Conservation (phyloP, 2,888 invertebrate genomes). For the Pegoplata infirma region DNA sequence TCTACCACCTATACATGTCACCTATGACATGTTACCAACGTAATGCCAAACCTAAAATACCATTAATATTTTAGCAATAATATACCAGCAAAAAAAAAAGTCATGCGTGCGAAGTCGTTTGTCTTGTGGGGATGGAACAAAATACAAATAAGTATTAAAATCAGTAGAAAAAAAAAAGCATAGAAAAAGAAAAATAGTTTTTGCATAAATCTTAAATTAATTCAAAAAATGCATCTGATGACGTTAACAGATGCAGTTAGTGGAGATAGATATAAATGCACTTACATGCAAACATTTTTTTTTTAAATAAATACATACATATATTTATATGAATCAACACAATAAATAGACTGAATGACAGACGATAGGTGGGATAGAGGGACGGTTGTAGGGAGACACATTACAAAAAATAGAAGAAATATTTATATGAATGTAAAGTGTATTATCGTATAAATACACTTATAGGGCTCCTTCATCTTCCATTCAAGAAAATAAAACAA, state of each 20-base stretch:
- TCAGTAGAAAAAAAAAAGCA: neutral
- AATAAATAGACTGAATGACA: constrained; percentile 34
- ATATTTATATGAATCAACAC: constrained; percentile 43
- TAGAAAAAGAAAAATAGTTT: constrained; percentile 23
- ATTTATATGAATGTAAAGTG: constrained; percentile 41
- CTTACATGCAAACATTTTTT: no score
- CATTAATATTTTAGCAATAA: no score
- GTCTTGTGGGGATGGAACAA: constrained; percentile 29
- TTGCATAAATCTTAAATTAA: constrained; percentile 75
- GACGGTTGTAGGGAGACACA: neutral
- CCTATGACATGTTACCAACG: no score
- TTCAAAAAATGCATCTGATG: constrained; percentile 73
- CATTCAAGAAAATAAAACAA: constrained; percentile 62
- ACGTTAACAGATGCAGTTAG: constrained; percentile 67
- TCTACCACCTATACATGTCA: no score
- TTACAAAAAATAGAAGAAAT: constrained; percentile 11
- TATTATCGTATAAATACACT: constrained; percentile 22
- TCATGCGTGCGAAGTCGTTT: constrained; percentile 45
- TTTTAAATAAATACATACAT: no score
- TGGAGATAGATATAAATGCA: constrained; percentile 38
- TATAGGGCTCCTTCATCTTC: constrained; percentile 45
- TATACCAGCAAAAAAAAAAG: constrained; percentile 1
- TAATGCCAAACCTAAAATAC: no score
- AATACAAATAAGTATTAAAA: neutral
- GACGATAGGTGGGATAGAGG: neutral